Base-by-base conservation (phyloP, 2,113 vertebrate species). In the Acanthochromis polyacanthus region DNA sequence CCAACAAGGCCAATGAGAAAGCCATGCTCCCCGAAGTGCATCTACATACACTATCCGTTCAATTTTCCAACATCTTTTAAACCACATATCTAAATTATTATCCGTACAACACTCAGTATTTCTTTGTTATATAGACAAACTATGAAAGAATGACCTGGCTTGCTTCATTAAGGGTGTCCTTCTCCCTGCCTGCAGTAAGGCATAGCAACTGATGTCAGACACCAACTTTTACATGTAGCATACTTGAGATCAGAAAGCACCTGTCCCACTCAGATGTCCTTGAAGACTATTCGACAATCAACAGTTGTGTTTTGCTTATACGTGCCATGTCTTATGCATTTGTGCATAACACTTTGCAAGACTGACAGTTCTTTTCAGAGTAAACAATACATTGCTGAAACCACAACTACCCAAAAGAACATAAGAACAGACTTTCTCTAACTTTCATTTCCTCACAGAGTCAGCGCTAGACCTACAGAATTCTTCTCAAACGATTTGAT, bases 1-100 rank as follows among this genome's bases (percentile, higher is more conserved):
- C 76, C 72, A 83, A 71, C 64, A 76, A 76, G 72, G 81, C 78
- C 88, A 91, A 88, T 56, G 70, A 83, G 68, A 91, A 90, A 81
- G 59, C 80, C 83, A 78, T 82, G 57, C 60, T 62, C 80, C 75
- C 55, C 56, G 77, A 74, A 77, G 61, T 38, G 32, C 58, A 62
- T 66, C 75, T 77, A 52, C 45, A 53, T 81, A 46, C 36, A 66
- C 45, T 67, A 53, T 57, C 9, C n/a, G 58, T 59, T 30, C 22
- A 20, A 53, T 19, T 79, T 55, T 82, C 20, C 38, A 65, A 32
- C 22, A 66, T 46, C 48, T 57, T 64, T n/a, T 15, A 20, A 76
- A 62, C 19, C 32, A 58, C 36, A 71, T 17, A 38, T 36, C 28
- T 8, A 43, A 43, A 56, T 61, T 14, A 61, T 23, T 62, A 56